phyloP scores from a whole-genome alignment of 1,140 invertebrate genomes.

The Tetramorium alpestre region DNA sequence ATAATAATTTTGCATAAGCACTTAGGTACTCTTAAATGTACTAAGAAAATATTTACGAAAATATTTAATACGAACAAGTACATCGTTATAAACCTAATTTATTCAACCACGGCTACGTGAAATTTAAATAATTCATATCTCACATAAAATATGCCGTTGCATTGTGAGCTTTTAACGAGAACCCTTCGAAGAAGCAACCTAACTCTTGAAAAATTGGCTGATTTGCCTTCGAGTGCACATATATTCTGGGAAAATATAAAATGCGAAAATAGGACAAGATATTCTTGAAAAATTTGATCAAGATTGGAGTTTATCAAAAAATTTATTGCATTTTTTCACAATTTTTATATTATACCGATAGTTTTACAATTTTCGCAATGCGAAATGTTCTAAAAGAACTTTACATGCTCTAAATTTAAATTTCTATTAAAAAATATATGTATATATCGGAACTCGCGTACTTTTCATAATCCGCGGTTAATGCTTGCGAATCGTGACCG shows the following conservation, averaged over 20 bases:
- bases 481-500: no score
- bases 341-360: neutral
- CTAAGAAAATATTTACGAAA: slow-evolving; percentile 37
- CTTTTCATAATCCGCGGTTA: no score
- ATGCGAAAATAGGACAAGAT: neutral
- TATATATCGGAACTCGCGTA: no score
- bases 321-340: neutral
- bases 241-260: neutral
- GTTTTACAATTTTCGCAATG: neutral
- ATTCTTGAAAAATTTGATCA: slow-evolving; percentile 8
- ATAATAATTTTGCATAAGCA: slow-evolving; percentile 15
- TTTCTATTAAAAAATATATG: neutral
- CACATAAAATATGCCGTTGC: slow-evolving; percentile 46
- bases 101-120: slow-evolving; percentile 26
- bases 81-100: slow-evolving; percentile 36
- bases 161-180: slow-evolving; percentile 41
- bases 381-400: neutral
- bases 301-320: neutral
- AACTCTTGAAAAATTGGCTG: slow-evolving; percentile 47
- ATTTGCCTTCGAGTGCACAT: slow-evolving; percentile 8
- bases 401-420: neutral
- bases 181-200: neutral
- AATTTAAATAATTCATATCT: slow-evolving; percentile 52
- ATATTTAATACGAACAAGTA: neutral
- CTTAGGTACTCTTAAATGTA: slow-evolving; percentile 4